Evolutionary conservation across 1,140 invertebrate genomes (phyloP).

Genomic region (Zophobas morio): DNA sequence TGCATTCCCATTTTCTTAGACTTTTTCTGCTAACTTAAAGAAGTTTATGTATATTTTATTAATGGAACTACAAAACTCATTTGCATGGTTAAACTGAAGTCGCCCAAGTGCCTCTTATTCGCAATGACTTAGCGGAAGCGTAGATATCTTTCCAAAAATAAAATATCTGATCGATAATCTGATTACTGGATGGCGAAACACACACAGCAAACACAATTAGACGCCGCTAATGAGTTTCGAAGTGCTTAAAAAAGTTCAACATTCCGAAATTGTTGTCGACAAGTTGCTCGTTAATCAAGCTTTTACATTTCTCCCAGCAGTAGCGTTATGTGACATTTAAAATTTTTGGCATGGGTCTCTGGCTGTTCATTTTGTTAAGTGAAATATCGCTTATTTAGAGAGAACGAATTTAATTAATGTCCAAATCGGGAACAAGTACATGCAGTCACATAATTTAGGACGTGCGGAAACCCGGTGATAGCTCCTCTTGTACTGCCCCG

Average conservation of each 20-base stretch:
- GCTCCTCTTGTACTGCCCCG: slow-evolving; percentile 5
- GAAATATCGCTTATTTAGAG: slow-evolving; percentile 31
- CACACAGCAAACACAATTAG: background rate
- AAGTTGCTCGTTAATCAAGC: slow-evolving; percentile 22
- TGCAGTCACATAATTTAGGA: slow-evolving; percentile 31
- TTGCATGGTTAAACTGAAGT: too few relatives aligned
- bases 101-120: too few relatives aligned
- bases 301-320: slow-evolving; percentile 4
- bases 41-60: too few relatives aligned
- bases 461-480: slow-evolving; percentile 26
- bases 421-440: slow-evolving; percentile 23
- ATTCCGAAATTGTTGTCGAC: slow-evolving; percentile 17
- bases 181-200: too few relatives aligned
- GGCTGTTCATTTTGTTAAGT: background rate
- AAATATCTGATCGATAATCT: too few relatives aligned
- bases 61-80: too few relatives aligned
- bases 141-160: too few relatives aligned
- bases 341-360: slow-evolving; percentile 1
- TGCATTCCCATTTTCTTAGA: too few relatives aligned
- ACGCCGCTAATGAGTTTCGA: background rate
- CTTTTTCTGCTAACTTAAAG: too few relatives aligned
- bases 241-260: background rate
- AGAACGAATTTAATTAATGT: slow-evolving; percentile 34
- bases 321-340: background rate
- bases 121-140: too few relatives aligned